phyloP scores from a whole-genome alignment of 2,888 invertebrate genomes.

The Leucoma salicis region DNA sequence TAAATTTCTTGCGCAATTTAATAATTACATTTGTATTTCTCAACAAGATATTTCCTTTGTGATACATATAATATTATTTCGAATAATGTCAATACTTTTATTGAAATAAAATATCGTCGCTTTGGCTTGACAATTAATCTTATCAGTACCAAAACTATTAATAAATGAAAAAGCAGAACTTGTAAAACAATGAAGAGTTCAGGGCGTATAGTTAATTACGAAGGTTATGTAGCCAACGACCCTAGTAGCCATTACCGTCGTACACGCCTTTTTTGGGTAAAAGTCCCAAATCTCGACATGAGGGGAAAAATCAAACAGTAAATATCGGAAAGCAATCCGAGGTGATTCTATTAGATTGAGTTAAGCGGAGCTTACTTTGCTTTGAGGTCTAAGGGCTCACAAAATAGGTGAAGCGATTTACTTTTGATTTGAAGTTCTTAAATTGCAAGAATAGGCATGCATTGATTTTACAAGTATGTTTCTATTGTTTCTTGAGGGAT shows the following conservation, averaged over 20 bases:
- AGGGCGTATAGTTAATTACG: slow-evolving; percentile 63
- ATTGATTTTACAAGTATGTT: too few relatives aligned
- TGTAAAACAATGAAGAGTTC: slow-evolving; percentile 42
- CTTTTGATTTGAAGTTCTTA: slow-evolving; percentile 32
- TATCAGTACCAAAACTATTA: slow-evolving; percentile 36
- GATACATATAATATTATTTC: slow-evolving; percentile 12
- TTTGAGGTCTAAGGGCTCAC: slow-evolving; percentile 49
- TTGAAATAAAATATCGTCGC: slow-evolving; percentile 30
- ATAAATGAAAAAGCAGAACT: slow-evolving; percentile 36
- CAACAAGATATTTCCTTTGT: slow-evolving; percentile 16
- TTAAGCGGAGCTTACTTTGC: slow-evolving; percentile 60
- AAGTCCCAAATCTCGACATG: slow-evolving; percentile 68
- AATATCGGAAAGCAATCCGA: slow-evolving; percentile 79
- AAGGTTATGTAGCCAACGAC: slow-evolving; percentile 66
- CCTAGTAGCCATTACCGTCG: slow-evolving; percentile 63
- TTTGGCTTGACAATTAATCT: too few relatives aligned
- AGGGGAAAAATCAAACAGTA: slow-evolving; percentile 78
- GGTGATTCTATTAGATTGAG: slow-evolving; percentile 79
- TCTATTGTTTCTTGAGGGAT: too few relatives aligned
- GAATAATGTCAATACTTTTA: slow-evolving; percentile 8
- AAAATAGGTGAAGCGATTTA: slow-evolving; percentile 44
- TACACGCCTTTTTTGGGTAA: slow-evolving; percentile 75
- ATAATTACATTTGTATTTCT: slow-evolving; percentile 40
- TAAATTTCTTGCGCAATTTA: slow-evolving; percentile 65
- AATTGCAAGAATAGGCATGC: neutral